phyloP scores from a whole-genome alignment of 2,797 vertebrate genomes.

The Neosilurus mollespiculum region DNA sequence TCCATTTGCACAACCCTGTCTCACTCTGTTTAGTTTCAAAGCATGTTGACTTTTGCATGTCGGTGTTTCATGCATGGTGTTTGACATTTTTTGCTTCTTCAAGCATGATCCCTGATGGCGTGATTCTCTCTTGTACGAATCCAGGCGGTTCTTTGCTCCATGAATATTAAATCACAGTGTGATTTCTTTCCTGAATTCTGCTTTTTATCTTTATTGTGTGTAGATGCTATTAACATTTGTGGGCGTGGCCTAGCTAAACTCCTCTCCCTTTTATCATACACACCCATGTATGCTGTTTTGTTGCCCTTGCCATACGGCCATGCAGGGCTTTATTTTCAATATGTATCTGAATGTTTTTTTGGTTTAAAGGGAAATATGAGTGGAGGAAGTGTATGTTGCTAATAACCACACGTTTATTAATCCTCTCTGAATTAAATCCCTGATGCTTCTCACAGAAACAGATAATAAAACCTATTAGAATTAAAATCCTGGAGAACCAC shows the following conservation, averaged over 20 bases:
- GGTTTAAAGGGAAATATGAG: constrained; percentile 5
- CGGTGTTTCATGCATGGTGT: not conserved
- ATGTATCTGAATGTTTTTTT: not conserved
- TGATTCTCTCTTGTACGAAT: not conserved
- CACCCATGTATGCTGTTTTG: not conserved
- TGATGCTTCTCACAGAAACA: not conserved
- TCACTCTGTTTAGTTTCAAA: not conserved
- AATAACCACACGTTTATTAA: constrained; percentile 23
- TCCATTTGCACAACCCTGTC: too few relatives aligned
- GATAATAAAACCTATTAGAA: constrained; percentile 10
- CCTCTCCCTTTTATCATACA: not conserved
- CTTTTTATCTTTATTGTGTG: not conserved
- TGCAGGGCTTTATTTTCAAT: not conserved
- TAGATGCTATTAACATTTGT: not conserved
- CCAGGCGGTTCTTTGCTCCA: not conserved
- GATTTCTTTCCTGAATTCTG: too few relatives aligned
- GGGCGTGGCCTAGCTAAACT: not conserved
- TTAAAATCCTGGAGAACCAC: constrained; percentile 1
- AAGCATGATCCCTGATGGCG: not conserved
- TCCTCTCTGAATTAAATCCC: constrained; percentile 6
- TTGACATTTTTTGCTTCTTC: constrained; percentile 16
- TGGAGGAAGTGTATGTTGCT: not conserved
- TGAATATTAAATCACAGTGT: not conserved
- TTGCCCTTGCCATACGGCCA: not conserved
- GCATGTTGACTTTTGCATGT: constrained; percentile 3